Percentiles rank a stretch among this genome's conserved stretches.
phyloP scores from a whole-genome alignment of 2,113 vertebrate species.

The Tachysurus vachellii region DNA sequence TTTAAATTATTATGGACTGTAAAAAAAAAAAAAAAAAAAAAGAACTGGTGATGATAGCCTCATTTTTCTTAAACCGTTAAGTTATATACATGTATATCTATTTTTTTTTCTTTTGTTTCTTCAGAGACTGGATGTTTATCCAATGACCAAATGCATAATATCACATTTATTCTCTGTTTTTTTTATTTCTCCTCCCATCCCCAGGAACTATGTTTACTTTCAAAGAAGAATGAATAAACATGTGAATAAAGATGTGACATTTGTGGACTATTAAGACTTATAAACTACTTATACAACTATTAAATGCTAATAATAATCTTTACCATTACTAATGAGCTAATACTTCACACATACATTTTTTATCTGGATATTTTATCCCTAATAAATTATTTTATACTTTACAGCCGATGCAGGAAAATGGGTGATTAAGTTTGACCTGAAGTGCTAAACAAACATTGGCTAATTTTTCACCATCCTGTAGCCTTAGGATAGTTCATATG shows the following conservation, averaged over 20 bases:
- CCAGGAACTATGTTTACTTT: constrained; percentile 70
- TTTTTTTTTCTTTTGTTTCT: constrained; percentile 58
- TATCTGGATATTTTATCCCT: background rate
- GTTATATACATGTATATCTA: constrained; percentile 66
- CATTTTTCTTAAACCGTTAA: constrained; percentile 72
- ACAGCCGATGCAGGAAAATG: too few relatives aligned
- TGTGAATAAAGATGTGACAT: constrained; percentile 61
- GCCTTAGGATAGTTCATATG: background rate
- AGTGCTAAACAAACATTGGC: background rate
- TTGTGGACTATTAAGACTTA: background rate
- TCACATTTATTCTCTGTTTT: constrained; percentile 72
- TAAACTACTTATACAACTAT: background rate
- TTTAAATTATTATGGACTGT: constrained; percentile 77
- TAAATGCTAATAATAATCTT: background rate
- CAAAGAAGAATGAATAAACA: constrained; percentile 76
- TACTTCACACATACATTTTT: background rate
- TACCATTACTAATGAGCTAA: too few relatives aligned
- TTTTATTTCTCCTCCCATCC: constrained; percentile 54
- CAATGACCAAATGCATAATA: constrained; percentile 79
- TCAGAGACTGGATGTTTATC: constrained; percentile 81
- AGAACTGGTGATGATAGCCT: constrained; percentile 66
- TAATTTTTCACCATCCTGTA: background rate
- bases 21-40: constrained; percentile 30
- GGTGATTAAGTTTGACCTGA: background rate
- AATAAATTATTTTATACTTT: background rate